phyloP scores from a whole-genome alignment of 1,140 invertebrate species.

The Trichogramma pretiosum region DNA sequence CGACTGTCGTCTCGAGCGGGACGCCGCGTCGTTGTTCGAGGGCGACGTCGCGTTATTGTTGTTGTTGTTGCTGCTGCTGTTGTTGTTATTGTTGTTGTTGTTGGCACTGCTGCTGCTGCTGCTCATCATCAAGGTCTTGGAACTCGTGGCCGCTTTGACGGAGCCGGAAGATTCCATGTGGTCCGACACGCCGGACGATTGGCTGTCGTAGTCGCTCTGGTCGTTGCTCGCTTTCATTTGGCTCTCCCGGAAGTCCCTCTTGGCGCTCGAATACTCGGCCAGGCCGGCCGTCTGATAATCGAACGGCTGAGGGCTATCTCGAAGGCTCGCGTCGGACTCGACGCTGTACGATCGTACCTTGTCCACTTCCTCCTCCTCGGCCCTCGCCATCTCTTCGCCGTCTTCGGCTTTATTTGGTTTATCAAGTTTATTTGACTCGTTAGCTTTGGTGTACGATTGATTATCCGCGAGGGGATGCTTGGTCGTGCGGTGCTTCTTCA shows the following conservation, averaged over 20 bases:
- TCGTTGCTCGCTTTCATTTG: constrained; percentile 28
- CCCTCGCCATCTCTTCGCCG: constrained; percentile 27
- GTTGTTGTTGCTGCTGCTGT: not conserved
- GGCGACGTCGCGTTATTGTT: constrained; percentile 3
- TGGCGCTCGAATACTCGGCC: constrained; percentile 4
- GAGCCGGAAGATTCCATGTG: no score
- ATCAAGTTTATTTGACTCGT: constrained; percentile 32
- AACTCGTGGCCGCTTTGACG: no score
- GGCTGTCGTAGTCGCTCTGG: constrained; percentile 42
- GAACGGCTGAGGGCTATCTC: not conserved
- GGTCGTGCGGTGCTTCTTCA: constrained; percentile 66
- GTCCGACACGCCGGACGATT: constrained; percentile 31
- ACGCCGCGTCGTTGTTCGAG: constrained; percentile 18
- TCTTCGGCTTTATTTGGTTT: constrained; percentile 34
- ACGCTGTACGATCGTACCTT: no score
- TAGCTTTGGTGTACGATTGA: constrained; percentile 21
- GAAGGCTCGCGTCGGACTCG: not conserved
- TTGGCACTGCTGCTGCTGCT: not conserved
- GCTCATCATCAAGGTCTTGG: not conserved
- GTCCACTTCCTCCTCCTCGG: constrained; percentile 3
- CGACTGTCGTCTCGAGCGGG: constrained; percentile 21
- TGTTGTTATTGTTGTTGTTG: not conserved
- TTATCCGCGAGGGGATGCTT: constrained; percentile 58
- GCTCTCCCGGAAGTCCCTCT: constrained; percentile 11
- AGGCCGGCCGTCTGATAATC: not conserved